A percentile compares a stretch with the other conserved stretches of the same genome.
Conservation (phyloP, 1,140 invertebrate genomes). For the Lepidurus apus region DNA sequence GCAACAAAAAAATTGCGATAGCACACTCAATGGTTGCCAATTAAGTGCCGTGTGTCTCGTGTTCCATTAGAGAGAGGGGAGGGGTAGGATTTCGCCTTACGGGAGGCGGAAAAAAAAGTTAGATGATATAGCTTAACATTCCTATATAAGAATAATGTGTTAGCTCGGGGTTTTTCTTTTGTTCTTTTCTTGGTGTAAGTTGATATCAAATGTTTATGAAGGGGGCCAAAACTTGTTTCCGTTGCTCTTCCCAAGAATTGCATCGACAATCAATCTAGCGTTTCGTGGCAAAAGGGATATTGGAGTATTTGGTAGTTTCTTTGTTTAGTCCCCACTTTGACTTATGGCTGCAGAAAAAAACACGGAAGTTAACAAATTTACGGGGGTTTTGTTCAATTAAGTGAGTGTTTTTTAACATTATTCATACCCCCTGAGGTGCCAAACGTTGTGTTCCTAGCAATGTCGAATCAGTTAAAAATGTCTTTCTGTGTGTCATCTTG, state of each 20-base stretch:
- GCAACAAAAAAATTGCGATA: background rate
- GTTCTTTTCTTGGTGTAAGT: background rate
- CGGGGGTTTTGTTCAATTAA: no score
- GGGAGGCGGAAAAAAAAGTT: background rate
- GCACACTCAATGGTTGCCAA: background rate
- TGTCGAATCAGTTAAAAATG: background rate
- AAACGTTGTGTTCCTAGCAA: constrained; percentile 10
- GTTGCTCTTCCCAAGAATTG: background rate
- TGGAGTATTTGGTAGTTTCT: no score
- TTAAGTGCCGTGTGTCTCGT: no score
- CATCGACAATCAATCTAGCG: background rate
- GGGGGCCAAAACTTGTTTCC: background rate
- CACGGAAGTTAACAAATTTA: no score
- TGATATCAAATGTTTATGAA: background rate
- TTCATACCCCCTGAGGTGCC: background rate
- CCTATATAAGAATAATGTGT: background rate
- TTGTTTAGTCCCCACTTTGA: no score
- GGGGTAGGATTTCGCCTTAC: background rate
- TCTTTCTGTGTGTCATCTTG: background rate
- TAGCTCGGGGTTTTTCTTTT: background rate
- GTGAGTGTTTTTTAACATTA: no score
- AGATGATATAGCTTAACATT: background rate
- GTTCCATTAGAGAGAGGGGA: background rate
- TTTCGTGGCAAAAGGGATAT: no score
- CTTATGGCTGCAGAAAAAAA: no score